These are phyloP conservation scores for Druon quercuslanigerum DNA, from an alignment of 1,140 invertebrate species.

Conservation along the genomic window DNA sequence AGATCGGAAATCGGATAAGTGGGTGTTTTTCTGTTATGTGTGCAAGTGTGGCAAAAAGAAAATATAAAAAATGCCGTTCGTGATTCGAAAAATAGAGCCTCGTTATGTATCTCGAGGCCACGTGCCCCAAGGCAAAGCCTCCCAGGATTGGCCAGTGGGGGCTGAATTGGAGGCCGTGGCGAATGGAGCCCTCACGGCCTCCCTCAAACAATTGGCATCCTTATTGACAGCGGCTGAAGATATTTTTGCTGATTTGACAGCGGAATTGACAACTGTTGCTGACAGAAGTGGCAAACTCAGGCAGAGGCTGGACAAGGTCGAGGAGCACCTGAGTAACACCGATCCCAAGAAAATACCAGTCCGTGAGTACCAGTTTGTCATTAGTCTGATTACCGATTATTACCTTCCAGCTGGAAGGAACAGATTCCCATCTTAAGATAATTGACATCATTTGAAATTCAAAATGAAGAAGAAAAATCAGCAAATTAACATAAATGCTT, in stretches of 20 bases:
- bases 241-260: conserved; percentile 76
- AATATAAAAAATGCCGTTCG: conserved; percentile 70
- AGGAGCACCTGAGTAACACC: conserved; percentile 66
- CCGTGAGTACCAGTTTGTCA: conserved; percentile 73
- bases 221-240: conserved; percentile 76
- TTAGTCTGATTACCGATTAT: not conserved
- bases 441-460: conserved; percentile 3
- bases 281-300: conserved; percentile 74
- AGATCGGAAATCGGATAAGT: conserved; percentile 30
- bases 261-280: conserved; percentile 74
- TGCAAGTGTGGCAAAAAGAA: conserved; percentile 41
- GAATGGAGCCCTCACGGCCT: conserved; percentile 75
- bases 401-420: not conserved
- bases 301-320: conserved; percentile 70
- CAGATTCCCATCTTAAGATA: conserved; percentile 8
- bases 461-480: not conserved
- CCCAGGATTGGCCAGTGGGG: conserved; percentile 69
- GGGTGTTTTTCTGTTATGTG: conserved; percentile 46
- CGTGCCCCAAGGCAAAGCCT: conserved; percentile 65
- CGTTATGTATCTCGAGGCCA: conserved; percentile 71
- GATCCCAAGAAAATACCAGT: conserved; percentile 78
- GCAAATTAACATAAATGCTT: too few relatives aligned
- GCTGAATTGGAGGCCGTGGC: conserved; percentile 75
- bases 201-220: conserved; percentile 76
- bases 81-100: conserved; percentile 71